A percentile compares a stretch with the other conserved stretches of the same genome.
phyloP scores from a whole-genome alignment of 2,797 vertebrate genomes.

The Acanthopagrus latus region DNA sequence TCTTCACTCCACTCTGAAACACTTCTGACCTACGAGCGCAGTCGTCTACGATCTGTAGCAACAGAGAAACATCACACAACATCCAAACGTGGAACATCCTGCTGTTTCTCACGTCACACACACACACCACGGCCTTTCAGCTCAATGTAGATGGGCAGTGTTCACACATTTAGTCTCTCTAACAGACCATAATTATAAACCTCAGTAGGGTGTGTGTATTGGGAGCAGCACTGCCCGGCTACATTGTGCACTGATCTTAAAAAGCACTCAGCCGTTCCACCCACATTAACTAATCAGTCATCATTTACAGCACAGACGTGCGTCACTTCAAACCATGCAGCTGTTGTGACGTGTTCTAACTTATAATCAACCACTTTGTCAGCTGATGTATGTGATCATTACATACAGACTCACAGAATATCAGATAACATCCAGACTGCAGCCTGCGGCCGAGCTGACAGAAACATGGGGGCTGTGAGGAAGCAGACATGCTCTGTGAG shows the following conservation, averaged over 20 bases:
- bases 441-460: background rate
- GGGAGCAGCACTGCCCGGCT: constrained; percentile 28
- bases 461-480: constrained; percentile 34
- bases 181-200: background rate
- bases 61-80: background rate
- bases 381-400: background rate
- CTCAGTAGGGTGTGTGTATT: background rate
- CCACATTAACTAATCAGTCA: constrained; percentile 3
- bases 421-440: background rate
- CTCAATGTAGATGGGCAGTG: constrained; percentile 34
- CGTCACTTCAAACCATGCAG: constrained; percentile 28
- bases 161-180: background rate
- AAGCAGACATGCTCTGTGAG: constrained; percentile 74
- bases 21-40: background rate
- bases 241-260: background rate
- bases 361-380: background rate
- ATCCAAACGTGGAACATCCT: background rate
- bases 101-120: background rate
- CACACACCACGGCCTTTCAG: background rate
- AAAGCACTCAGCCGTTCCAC: constrained; percentile 5
- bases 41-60: background rate
- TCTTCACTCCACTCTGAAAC: background rate
- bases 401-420: background rate
- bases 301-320: background rate
- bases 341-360: constrained; percentile 3